Evolutionary conservation across 1,140 invertebrate genomes (phyloP).

Genomic region (Danaus plexippus): DNA sequence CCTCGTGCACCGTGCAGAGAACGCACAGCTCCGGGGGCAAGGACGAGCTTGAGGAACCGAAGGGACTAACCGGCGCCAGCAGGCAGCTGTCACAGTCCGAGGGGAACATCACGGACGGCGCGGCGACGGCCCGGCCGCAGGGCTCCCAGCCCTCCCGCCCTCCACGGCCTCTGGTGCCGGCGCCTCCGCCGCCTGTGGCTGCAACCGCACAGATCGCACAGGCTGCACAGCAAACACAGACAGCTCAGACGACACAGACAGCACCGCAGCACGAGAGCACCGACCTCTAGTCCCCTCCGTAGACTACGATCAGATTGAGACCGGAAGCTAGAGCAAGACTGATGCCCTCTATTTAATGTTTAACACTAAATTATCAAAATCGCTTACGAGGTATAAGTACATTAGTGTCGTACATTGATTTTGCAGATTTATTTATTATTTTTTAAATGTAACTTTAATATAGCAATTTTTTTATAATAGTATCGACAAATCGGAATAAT

Average conservation of each 20-base stretch:
- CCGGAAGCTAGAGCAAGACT: conserved; percentile 23
- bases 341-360: conserved; percentile 31
- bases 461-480: background rate
- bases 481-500: conserved; percentile 14
- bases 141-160: conserved; percentile 29
- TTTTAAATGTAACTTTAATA: conserved; percentile 15
- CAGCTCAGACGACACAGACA: conserved; percentile 12
- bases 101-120: conserved; percentile 60
- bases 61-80: conserved; percentile 44
- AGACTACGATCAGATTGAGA: conserved; percentile 3
- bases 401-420: conserved; percentile 24
- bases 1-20: conserved; percentile 46
- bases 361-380: conserved; percentile 19
- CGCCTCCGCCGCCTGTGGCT: conserved; percentile 34
- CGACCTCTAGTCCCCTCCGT: conserved; percentile 42
- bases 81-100: conserved; percentile 66
- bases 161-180: conserved; percentile 47
- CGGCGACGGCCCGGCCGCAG: conserved; percentile 45
- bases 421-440: conserved; percentile 36
- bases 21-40: conserved; percentile 61
- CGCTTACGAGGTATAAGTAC: conserved; percentile 23
- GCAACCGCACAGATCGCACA: conserved; percentile 6
- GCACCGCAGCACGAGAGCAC: conserved; percentile 49
- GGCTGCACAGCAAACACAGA: no score
- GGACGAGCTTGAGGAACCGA: conserved; percentile 48